Base-by-base conservation (phyloP, 2,113 vertebrate species). In the Tricholaema leucomelas region DNA sequence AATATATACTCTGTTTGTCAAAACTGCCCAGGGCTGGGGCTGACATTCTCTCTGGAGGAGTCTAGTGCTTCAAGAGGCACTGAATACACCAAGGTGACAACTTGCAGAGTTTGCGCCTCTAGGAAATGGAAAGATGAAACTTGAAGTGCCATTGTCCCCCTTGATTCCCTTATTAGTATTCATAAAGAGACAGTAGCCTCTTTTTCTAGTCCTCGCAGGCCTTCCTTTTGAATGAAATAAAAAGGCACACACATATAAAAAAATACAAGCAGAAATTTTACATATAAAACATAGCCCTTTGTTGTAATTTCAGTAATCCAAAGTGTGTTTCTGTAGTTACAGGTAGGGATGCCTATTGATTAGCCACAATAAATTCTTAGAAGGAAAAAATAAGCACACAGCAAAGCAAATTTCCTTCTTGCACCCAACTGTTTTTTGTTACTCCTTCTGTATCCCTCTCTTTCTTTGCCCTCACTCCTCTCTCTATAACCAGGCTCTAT, bases 1-100 rank as follows among this genome's bases (percentile, higher is more conserved):
- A 99, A 99, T 99, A 99, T 99, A 99, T 99, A 99, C 99, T 99
- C 99, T 99, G 99, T 99, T 99, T 99, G 99, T 99, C 99, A 99
- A 99, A 99, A 99, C 99, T 99, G 99, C 99, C 99, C 98, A 98
- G 97, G 99, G 99, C 99, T 97, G 98, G 98, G 98, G 98, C 98
- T 99, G 99, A 99, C 99, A 99, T 99, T 99, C 99, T 99, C 98
- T 98, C 98, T 97, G 96, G 98, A 98, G 98, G 98, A 99, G 98
- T 98, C 98, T 98, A 98, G 98, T 99, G 98, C 98, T 99, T 99
- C 98, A 99, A 98, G 98, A 98, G 97, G 97, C 98, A 97, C 97
- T 97, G 98, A 98, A 98, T 98, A 99, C 98, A 99, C 98, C 98
- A 98, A 98, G 98, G 98, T 99, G 99, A 99, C 99, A 99, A 99